Percentiles rank a stretch among this genome's conserved stretches.
Evolutionary conservation across 2,888 invertebrate genomes (phyloP).

Genomic region (Polymixis lichenea): DNA sequence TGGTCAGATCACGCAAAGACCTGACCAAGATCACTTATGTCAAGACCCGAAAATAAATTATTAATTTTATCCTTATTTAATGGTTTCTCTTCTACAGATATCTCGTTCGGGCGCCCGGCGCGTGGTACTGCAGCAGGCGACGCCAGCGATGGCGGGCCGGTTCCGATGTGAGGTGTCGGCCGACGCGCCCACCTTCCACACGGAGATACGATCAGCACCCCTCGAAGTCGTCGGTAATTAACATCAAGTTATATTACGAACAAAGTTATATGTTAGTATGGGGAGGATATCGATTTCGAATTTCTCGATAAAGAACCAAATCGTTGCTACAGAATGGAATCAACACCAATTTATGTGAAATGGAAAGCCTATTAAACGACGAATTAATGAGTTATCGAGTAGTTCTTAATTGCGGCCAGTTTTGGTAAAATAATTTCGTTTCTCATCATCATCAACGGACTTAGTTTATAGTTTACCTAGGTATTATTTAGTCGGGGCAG

Average conservation of each 20-base stretch:
- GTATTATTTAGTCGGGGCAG: not conserved
- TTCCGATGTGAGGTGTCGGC: slow-evolving; percentile 94
- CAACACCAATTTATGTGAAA: not conserved
- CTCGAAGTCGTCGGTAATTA: slow-evolving; percentile 94
- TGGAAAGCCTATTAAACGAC: not conserved
- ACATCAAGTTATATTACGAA: slow-evolving; percentile 8
- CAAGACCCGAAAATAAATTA: not conserved
- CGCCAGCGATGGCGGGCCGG: slow-evolving; percentile 92
- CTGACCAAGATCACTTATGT: no score
- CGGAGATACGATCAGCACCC: slow-evolving; percentile 91
- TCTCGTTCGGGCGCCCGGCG: slow-evolving; percentile 91
- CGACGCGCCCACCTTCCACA: slow-evolving; percentile 93
- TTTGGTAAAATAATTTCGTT: slow-evolving; percentile 15
- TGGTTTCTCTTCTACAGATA: slow-evolving; percentile 74
- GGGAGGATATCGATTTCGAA: not conserved
- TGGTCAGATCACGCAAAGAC: no score
- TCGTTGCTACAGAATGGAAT: not conserved
- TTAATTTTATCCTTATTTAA: not conserved
- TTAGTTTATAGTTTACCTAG: not conserved
- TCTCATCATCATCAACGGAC: not conserved
- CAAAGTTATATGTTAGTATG: slow-evolving; percentile 1
- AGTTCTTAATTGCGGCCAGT: not conserved
- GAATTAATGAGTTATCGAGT: not conserved
- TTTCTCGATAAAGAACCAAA: not conserved
- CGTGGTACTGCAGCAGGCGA: slow-evolving; percentile 93